Evolutionary conservation across 1,140 invertebrate species (phyloP), one percentile per base, ranked within the genome.

Genomic region (Drosophila mojavensis): DNA sequence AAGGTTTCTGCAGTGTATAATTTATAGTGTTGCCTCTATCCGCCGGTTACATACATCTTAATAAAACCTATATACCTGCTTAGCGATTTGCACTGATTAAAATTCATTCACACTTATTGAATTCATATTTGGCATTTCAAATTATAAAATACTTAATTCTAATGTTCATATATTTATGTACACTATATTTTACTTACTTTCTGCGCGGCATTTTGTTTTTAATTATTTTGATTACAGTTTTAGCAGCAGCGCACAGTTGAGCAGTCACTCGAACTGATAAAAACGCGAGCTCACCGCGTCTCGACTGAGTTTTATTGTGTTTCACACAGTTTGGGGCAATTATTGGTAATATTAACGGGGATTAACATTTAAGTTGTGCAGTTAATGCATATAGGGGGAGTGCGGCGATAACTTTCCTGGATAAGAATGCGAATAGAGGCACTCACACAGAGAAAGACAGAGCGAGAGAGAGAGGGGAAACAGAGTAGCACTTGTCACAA

Each of bases 161-260:
- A 33, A 17, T 17, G 17, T 17, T 17, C 17, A 17, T 17, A 17
- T 17, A 24, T 24, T 24, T 24, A 0, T 5, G 20, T 26, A 9
- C 11, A 10, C 10, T n/a, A 2, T 13, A 9, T 24, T 67, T 50
- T 20, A 78, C 76, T 78, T 75, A 78, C 76, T 75, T 78, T 78
- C 75, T 78, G 43, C 76, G 76, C 61, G 71, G 72, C 76, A 78
- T 78, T 75, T 59, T 53, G 62, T 17, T 41, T 30, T 39, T 39
- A 47, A n/a, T 58, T 56, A 10, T 43, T 48, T 43, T 36, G 30
- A 20, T 11, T 26, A 60, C 56, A 58, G 66, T 74, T 74, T 62
- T 28, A 64, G 45, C 28, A 53, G 47, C 53, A 43, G 15, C 53
- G 39, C 48, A 24, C 63, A 55, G 53, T 55, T 67, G 2, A 1